phyloP scores from a whole-genome alignment of 2,888 invertebrate species.

The Ryuthela nishihirai region DNA sequence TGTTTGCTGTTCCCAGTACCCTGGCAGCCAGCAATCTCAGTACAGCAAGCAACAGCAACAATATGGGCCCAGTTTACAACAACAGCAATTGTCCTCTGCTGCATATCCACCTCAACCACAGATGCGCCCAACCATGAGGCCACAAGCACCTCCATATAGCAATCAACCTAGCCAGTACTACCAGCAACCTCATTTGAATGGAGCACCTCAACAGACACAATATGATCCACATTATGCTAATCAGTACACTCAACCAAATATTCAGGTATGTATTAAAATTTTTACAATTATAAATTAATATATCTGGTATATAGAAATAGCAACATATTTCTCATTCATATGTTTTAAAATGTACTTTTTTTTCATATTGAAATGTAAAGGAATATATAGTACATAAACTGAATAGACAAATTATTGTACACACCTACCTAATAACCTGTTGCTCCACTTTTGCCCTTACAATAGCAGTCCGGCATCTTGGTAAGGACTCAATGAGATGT shows the following conservation, averaged over 20 bases:
- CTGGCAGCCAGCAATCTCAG: conserved; percentile 39
- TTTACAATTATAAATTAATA: no score
- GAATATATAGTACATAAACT: no score
- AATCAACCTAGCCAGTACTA: conserved; percentile 41
- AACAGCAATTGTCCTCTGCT: conserved; percentile 25
- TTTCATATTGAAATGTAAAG: no score
- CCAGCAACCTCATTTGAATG: conserved; percentile 41
- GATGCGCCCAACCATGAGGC: conserved; percentile 41
- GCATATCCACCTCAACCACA: conserved; percentile 42
- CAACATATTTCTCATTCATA: not conserved
- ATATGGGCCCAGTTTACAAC: conserved; percentile 34
- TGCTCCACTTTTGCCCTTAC: no score
- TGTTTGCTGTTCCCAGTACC: conserved; percentile 32
- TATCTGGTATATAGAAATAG: not conserved
- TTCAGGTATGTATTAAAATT: conserved; percentile 34
- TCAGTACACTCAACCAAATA: conserved; percentile 41
- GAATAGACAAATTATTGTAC: no score
- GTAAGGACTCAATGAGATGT: no score
- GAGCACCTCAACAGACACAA: conserved; percentile 36
- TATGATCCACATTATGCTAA: conserved; percentile 34
- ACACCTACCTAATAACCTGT: no score
- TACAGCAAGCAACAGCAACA: conserved; percentile 44
- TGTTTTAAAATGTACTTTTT: no score
- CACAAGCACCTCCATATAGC: conserved; percentile 41
- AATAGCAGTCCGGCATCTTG: no score